Base-by-base conservation (phyloP, 2,888 invertebrate species). In the Cloeon dipterum region DNA sequence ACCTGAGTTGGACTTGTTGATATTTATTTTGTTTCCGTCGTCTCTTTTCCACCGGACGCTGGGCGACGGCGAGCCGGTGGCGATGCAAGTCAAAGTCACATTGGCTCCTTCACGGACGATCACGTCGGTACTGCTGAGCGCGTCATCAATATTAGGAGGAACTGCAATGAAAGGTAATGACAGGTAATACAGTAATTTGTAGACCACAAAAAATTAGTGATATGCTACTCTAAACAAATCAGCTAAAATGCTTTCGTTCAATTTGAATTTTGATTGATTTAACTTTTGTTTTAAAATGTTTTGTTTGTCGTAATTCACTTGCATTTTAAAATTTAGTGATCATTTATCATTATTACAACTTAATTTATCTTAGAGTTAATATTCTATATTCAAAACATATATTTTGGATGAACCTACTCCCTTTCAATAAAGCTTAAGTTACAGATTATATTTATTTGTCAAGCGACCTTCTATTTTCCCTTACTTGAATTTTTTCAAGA, bases 41-140 rank as follows among this genome's bases (percentile, higher is more conserved):
- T 86, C 85, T 51, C 86, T 68, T 60, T 81, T 81, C 86, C 88
- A 88, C 61, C 78, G 81, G 58, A 86, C 82, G 54, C 69, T 74
- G 44, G 88, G 86, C 55, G 73, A 69, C 44, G 88, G 88, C 52
- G 78, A 83, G 52, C 86, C 88, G 54, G 76, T 77, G 50, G 86
- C 86, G 57, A 77, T 77, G 60, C 88, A 88, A 52, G 74, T 75
- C 53, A 88, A 65, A 45, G 78, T 82, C 50, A 86, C 81, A 63
- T 86, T 85, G 52, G 81, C 74, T 49, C 78, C 79, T 65, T 88
- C 88, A 42, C 85, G 69, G 43, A 85, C 83, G 53, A 86, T 86
- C 47, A 82, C 79, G 61, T 88, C 88, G 54, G 83, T 83, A 51
- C 85, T 85, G 56, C 83, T 83, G 57, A 77, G 64, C 42, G 81